Conservation (phyloP, 2,797 vertebrate genomes). For the Propithecus perrieri region DNA sequence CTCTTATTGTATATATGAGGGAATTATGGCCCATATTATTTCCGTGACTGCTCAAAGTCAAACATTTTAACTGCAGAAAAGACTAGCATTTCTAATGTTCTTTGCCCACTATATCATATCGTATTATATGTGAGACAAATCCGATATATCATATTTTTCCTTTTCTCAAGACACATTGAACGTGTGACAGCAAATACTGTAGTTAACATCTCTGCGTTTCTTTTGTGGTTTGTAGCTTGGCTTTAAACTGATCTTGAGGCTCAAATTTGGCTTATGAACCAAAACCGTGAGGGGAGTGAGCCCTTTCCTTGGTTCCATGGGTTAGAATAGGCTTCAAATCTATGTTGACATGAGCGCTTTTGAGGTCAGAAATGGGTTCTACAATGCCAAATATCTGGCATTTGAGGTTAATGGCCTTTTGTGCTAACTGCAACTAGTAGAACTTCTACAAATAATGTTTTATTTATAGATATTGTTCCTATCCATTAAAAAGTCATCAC, state of each 20-base stretch:
- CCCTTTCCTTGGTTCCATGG: not conserved
- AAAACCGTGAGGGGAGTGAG: not conserved
- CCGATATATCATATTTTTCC: not conserved
- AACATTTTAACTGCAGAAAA: slow-evolving; percentile 7
- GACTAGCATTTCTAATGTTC: not conserved
- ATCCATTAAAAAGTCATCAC: not conserved
- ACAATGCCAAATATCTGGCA: not conserved
- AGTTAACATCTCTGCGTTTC: not conserved
- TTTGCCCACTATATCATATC: not conserved
- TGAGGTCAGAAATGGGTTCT: not conserved
- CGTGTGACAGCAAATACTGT: not conserved
- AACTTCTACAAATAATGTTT: not conserved
- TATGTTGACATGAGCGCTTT: not conserved
- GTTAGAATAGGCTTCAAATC: slow-evolving; percentile 33
- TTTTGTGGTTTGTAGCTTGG: slow-evolving; percentile 19
- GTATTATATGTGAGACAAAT: not conserved
- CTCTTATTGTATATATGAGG: not conserved
- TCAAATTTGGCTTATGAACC: slow-evolving; percentile 21
- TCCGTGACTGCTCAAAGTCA: not conserved
- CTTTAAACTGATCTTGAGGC: slow-evolving; percentile 17
- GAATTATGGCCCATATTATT: not conserved
- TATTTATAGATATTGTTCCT: not conserved
- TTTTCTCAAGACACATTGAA: not conserved
- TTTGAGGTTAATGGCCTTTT: not conserved
- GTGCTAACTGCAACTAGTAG: not conserved